phyloP scores from a whole-genome alignment of 2,888 invertebrate genomes.

The Chloroclysta siterata region DNA sequence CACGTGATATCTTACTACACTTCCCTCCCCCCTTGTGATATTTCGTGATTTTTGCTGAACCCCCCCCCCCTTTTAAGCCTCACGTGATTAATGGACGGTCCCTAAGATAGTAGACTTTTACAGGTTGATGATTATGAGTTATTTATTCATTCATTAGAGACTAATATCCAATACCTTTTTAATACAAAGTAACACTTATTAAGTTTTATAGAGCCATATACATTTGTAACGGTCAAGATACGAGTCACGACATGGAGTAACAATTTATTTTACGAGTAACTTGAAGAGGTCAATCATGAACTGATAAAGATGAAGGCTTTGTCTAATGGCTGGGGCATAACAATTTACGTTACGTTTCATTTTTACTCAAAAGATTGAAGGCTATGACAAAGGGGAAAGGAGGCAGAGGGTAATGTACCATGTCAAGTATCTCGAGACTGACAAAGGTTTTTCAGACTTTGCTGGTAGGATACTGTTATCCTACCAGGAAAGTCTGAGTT shows the following conservation, averaged over 20 bases:
- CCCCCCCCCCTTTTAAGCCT: no score
- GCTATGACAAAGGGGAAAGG: background rate
- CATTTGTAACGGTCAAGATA: conserved; percentile 1
- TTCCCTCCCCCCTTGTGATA: no score
- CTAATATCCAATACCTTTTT: no score
- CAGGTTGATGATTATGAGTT: no score
- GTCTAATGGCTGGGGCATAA: background rate
- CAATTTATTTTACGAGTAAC: conserved; percentile 15
- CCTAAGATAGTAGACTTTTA: no score
- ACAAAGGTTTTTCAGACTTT: background rate
- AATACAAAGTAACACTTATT: no score
- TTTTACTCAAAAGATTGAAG: background rate
- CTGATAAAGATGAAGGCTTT: conserved; percentile 4
- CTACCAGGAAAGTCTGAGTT: no score
- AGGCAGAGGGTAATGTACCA: background rate
- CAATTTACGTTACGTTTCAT: background rate
- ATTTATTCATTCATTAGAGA: no score
- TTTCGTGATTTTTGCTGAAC: no score
- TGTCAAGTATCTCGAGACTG: background rate
- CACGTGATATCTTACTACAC: no score
- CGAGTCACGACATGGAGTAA: conserved; percentile 13
- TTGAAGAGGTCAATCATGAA: conserved; percentile 22
- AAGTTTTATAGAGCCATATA: background rate
- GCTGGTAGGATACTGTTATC: background rate
- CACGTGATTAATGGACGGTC: no score